phyloP scores from a whole-genome alignment of 2,113 vertebrate species.

The Pionites leucogaster region DNA sequence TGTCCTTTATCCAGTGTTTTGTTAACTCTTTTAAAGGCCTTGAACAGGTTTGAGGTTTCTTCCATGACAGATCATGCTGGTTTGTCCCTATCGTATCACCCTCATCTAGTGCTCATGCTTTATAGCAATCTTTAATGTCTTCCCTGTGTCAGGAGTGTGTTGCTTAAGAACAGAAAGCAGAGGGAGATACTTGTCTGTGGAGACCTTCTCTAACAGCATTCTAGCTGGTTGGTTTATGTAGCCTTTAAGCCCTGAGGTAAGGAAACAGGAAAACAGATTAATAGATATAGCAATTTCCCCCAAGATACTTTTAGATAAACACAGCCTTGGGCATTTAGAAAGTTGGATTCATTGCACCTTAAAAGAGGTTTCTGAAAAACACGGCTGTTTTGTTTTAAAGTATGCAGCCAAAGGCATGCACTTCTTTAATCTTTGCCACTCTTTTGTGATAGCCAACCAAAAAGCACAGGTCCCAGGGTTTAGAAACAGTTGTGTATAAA shows the following conservation, averaged over 20 bases:
- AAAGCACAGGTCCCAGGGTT: constrained; percentile 44
- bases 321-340: constrained; percentile 70
- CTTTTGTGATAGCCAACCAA: constrained; percentile 55
- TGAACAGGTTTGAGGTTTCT: constrained; percentile 8
- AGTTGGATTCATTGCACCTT: constrained; percentile 70
- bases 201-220: constrained; percentile 50
- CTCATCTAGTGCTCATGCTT: not conserved
- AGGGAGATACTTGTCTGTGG: constrained; percentile 18
- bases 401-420: constrained; percentile 58
- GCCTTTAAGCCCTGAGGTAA: constrained; percentile 62
- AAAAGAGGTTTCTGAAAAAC: constrained; percentile 66
- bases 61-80: constrained; percentile 12
- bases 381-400: constrained; percentile 63
- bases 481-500: constrained; percentile 60
- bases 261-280: constrained; percentile 71
- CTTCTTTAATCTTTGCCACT: constrained; percentile 71
- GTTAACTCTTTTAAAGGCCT: constrained; percentile 24
- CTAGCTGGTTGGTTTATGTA: constrained; percentile 43
- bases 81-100: constrained; percentile 4
- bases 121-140: not conserved
- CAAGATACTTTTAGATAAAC: constrained; percentile 72
- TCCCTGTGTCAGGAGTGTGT: not conserved
- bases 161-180: constrained; percentile 29
- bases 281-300: constrained; percentile 59
- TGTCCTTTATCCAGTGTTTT: constrained; percentile 32